These are phyloP conservation scores for Anoplophora glabripennis DNA, from an alignment of 1,140 invertebrate species.

Conservation along the genomic window DNA sequence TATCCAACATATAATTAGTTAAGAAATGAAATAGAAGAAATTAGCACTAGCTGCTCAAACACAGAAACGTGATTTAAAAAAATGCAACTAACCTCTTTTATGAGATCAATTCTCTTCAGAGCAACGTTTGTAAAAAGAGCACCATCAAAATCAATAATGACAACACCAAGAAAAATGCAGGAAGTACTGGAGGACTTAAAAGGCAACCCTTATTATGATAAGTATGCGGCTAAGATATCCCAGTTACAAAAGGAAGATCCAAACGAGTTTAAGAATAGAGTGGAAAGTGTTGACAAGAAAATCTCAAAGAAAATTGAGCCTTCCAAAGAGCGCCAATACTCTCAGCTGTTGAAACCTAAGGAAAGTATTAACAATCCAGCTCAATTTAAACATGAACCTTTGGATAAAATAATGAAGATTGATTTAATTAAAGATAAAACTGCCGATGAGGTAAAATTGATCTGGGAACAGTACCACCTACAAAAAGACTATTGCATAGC, in stretches of 20 bases:
- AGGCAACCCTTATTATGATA: slow-evolving; percentile 78
- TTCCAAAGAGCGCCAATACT: slow-evolving; percentile 43
- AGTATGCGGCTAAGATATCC: slow-evolving; percentile 77
- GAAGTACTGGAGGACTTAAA: slow-evolving; percentile 64
- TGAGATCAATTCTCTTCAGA: slow-evolving; percentile 25
- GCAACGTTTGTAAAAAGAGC: slow-evolving; percentile 21
- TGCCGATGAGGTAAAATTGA: slow-evolving; percentile 69
- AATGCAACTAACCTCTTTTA: slow-evolving; percentile 29
- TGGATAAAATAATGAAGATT: slow-evolving; percentile 76
- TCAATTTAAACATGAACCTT: slow-evolving; percentile 52
- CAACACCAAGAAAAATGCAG: slow-evolving; percentile 51
- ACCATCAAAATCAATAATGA: slow-evolving; percentile 53
- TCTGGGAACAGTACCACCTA: slow-evolving; percentile 81
- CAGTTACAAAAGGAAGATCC: slow-evolving; percentile 70
- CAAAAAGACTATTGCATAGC: slow-evolving; percentile 69
- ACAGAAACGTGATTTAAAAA: background rate
- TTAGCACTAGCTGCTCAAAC: background rate
- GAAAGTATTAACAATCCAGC: slow-evolving; percentile 39
- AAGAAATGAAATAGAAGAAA: background rate
- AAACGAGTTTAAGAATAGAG: slow-evolving; percentile 67
- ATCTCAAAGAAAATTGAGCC: slow-evolving; percentile 48
- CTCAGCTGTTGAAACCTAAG: slow-evolving; percentile 58
- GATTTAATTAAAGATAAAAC: slow-evolving; percentile 72
- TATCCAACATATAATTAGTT: too few relatives aligned
- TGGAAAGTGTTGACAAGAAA: slow-evolving; percentile 59